Evolutionary conservation across 2,113 vertebrate genomes (phyloP), one percentile per base, ranked within the genome.

Genomic region (Vireo altiloquus): DNA sequence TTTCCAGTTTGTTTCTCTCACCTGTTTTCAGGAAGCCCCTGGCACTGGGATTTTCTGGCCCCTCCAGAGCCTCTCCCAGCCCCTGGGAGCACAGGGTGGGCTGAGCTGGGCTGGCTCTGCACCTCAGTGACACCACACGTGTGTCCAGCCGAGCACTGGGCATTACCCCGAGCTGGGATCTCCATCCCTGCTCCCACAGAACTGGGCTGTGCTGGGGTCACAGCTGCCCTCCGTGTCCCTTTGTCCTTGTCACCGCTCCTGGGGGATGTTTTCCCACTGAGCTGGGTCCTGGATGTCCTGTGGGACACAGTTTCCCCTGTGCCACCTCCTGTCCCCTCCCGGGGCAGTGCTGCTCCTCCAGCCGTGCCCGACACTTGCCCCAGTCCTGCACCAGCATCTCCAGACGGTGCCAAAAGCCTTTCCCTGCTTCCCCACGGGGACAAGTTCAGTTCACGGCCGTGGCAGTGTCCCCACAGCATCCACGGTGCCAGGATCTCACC

Each of bases 281-380:
- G 15, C 35, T 39, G 39, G 13, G 15, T 13, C 37, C 49, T 30
- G 69, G 40, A 11, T 7, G 15, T 13, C 8, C 42, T 24, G 6
- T 31, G 35, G 30, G 28, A 44, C 66, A 39, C 2, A 5, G 14
- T 44, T 3, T 24, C 22, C 28, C 52, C 31, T 3, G 35, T 17
- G 59, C 20, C 78, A 33, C 46, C 64, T 81, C 40, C 81, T 83
- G 75, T 53, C 47, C 42, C 65, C 40, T 30, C 22, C 49, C 1
- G 2, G 7, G 40, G 22, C 80, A 33, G 18, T 4, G 64, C 84
- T 69, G 80, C 75, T 37, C 49, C 84, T 82, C 39, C 86, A n/a
- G 74, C 31, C 6, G 0, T 1, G 3, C 0, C 30, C n/a, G 14
- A 37, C 5, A 0, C 22, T 24, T 5, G 0, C 2, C 39, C 44